Base-by-base conservation (phyloP, 2,888 invertebrate species). In the Microctonus hyperodae region DNA sequence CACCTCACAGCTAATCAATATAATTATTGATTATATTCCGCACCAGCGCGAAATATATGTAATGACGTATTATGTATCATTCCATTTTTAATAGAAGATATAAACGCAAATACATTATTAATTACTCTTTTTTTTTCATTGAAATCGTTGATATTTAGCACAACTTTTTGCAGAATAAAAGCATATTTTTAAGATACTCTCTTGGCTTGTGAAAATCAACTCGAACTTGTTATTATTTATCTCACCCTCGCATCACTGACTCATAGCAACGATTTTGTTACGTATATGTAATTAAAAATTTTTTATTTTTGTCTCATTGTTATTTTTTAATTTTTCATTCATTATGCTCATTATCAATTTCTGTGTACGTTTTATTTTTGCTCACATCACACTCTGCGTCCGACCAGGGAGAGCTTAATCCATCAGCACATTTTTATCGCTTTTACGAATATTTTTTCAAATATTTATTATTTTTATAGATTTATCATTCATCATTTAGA, bases 111-210 rank as follows among this genome's bases (percentile, higher is more conserved):
- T 64, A 71, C 70, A 71, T 5, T 37, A 65, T 70, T 65, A 65
- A 44, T 59, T 35, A 53, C 25, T 64, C 61, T 37, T 7, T 62
- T 35, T 65, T 53, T 64, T 44, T 16, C 44, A 44, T 44, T 20
- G 44, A 44, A 74, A 71, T 75, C 75, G 74, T 75, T 75, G 76
- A 77, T 76, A 79, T 78, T n/a, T 76, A 79, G 75, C 76, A 77
- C 75, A 79, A 77, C 75, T 74, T 78, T 78, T 16, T 16, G 79
- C 75, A 76, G 76, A 76, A 77, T 79, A 73, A 75, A 79, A 79
- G 77, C 79, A 75, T 77, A 76, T 74, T n/a, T n/a, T 73, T n/a
- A 72, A 73, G 77, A 72, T 75, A 74, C 73, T 72, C 71, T 67
- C n/a, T n/a, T n/a, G 69, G 58, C 59, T 69, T 68, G 68, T 69